Evolutionary conservation across 2,113 vertebrate species (phyloP), one percentile per base, ranked within the genome.

Genomic region (Anser brachyrhynchus): DNA sequence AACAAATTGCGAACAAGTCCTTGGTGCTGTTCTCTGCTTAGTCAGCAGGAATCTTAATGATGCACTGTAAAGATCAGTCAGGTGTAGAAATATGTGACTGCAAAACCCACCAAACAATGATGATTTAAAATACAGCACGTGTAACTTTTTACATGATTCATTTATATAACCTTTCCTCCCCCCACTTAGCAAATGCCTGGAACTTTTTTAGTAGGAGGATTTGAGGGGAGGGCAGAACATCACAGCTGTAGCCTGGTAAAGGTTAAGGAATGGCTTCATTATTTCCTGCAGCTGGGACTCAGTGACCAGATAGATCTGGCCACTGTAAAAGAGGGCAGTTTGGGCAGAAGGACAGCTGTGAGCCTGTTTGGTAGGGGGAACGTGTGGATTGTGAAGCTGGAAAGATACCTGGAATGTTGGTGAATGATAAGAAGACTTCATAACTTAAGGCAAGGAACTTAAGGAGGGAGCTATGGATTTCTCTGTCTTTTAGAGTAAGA

Each of bases 281-380:
- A 61, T 83, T 84, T 86, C 15, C 54, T 76, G 17, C 76, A 89
- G 26, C 54, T 86, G 75, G 26, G 23, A 35, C 5, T 7, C 0
- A 0, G 3, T 66, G 51, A 20, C 15, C 6, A 70, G 2, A 1
- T 93, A n/a, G 10, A 23, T 22, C 5, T 39, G 9, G 31, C 3
- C 71, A 52, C 13, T 33, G 26, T 28, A 26, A 26, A 65, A 67
- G 37, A 62, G 11, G 26, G 33, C 2, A 71, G n/a, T 6, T 15
- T 76, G 25, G 41, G 19, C 8, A 41, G 21, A 25, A 12, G 41
- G n/a, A 51, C 46, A 71, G 49, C 4, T 0, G 0, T 22, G 10
- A 52, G 22, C 9, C 13, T 70, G 17, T 80, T 76, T 33, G 23
- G 41, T 2, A 57, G 9, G 11, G 11, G n/a, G 44, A 58, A 66